These are phyloP conservation scores for Acromyrmex charruanus DNA, from an alignment of 1,140 invertebrate genomes.

Conservation along the genomic window DNA sequence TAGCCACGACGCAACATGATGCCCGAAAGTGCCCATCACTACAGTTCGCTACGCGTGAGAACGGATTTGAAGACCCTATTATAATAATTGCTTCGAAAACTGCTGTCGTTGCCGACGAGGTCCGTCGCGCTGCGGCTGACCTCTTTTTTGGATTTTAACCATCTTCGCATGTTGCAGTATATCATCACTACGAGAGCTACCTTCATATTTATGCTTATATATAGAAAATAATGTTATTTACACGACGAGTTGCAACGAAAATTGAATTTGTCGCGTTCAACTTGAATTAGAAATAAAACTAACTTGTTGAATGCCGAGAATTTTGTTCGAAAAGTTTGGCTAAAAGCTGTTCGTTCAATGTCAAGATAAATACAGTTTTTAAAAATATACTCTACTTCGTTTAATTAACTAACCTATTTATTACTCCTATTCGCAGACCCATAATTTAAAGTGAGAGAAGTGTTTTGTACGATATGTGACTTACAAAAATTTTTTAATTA, in stretches of 20 bases:
- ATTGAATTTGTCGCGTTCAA: neutral
- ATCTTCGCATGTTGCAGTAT: neutral
- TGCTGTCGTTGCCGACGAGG: neutral
- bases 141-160: neutral
- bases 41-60: constrained; percentile 10
- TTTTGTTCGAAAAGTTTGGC: neutral
- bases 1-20: neutral
- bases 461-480: no score
- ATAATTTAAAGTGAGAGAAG: no score
- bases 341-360: neutral
- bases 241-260: neutral
- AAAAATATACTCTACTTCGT: neutral
- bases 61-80: constrained; percentile 67
- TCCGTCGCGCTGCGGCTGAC: neutral
- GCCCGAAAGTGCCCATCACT: neutral
- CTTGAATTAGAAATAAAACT: neutral
- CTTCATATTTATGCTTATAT: neutral
- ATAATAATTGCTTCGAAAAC: constrained; percentile 79
- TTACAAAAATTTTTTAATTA: no score
- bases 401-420: no score
- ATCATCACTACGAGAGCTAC: neutral
- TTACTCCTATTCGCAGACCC: neutral
- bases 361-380: neutral
- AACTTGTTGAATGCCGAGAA: constrained; percentile 3
- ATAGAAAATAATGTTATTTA: neutral